phyloP scores from a whole-genome alignment of 2,888 invertebrate genomes.

The Idaea straminata region DNA sequence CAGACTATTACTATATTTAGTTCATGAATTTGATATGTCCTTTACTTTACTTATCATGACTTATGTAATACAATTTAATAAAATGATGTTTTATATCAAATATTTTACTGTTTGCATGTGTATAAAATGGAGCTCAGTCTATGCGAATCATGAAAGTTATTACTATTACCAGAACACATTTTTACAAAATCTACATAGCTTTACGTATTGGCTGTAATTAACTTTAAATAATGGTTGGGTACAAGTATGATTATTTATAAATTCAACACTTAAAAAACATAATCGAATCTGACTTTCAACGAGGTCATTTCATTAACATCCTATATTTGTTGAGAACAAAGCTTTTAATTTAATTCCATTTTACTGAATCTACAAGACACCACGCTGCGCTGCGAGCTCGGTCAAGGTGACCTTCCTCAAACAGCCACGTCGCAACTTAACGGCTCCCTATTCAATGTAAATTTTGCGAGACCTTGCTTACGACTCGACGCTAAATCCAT shows the following conservation, averaged over 20 bases:
- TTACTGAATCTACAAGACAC: conserved; percentile 42
- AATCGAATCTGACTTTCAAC: conserved; percentile 21
- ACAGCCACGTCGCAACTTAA: conserved; percentile 61
- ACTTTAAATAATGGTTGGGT: background rate
- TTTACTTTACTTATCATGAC: too few species aligned
- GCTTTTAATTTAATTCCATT: conserved; percentile 33
- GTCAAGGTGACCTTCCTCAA: conserved; percentile 73
- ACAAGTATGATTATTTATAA: conserved; percentile 1
- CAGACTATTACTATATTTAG: conserved; percentile 23
- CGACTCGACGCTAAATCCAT: conserved; percentile 39
- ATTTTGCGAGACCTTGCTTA: conserved; percentile 60
- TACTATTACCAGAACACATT: too few species aligned
- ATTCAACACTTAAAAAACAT: conserved; percentile 7
- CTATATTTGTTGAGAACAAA: conserved; percentile 22
- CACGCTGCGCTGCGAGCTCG: conserved; percentile 49
- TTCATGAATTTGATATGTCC: background rate
- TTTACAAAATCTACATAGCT: too few species aligned
- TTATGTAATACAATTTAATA: too few species aligned
- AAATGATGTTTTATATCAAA: conserved; percentile 11
- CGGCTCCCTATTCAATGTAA: conserved; percentile 73
- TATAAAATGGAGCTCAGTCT: conserved; percentile 12
- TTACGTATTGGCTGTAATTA: background rate
- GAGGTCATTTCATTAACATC: conserved; percentile 30
- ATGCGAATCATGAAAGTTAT: too few species aligned
- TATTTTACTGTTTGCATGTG: conserved; percentile 11